Evolutionary conservation across 2,888 invertebrate species (phyloP), one percentile per base, ranked within the genome.

Genomic region (Yponomeuta cagnagella): DNA sequence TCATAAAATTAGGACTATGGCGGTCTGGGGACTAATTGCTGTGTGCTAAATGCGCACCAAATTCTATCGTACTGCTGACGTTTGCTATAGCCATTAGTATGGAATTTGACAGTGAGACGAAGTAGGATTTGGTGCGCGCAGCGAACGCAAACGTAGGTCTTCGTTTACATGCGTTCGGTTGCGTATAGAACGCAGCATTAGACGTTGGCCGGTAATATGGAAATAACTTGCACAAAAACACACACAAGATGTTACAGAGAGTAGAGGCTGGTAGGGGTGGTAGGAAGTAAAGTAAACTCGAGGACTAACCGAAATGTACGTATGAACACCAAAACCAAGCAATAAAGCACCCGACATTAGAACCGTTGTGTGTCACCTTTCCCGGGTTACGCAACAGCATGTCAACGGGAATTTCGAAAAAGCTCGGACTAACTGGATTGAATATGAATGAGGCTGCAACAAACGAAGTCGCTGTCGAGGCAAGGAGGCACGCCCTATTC

Each of bases 221-320:
- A 65, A 9, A 65, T 65, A 30, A 65, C 12, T 58, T 58, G 52
- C 15, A 12, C 52, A 58, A 58, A 58, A 58, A 58, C 52, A 58
- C 43, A 43, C 43, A 58, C 52, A 52, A 77, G 77, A 43, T 43
- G 43, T 43, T 43, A 37, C 37, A 43, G 43, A 43, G 43, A 5
- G 43, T 43, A 43, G 43, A 43, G 43, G 8, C 8, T 43, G 43
- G 23, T 8, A 30, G 30, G 52, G 15, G 52, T 52, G 15, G 12
- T 3, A 43, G 43, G 43, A 5, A 43, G 15, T 58, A 58, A 52
- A 5, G 52, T 52, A 52, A 52, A 15, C 52, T 2, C 52, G 12
- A 15, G 15, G 2, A 58, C 9, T 43, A 1, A 43, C 43, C 43
- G 5, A 58, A 58, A 58, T 58, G 52, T 52, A 52, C 12, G 52